Base-by-base conservation (phyloP, 2,888 invertebrate genomes). In the Melanostoma scalare region DNA sequence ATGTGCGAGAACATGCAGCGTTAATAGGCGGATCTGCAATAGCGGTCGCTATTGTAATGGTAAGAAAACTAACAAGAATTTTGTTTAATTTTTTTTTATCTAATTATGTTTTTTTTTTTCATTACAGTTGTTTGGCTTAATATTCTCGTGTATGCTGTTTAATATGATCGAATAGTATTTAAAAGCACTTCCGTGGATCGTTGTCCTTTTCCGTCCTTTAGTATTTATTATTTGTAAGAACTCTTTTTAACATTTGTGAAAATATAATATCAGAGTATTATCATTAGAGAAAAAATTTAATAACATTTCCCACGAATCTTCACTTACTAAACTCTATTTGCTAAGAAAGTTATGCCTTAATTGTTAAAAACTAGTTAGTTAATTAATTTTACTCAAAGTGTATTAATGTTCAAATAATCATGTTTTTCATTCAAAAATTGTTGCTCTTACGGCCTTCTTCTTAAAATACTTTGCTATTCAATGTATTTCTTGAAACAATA, bases 21-120 rank as follows among this genome's bases (percentile, higher is more conserved):
- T 93, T 96, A 80, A 94, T 97, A 79, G 97, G 97, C 31, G 95
- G 94, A 9, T 94, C 95, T 31, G 97, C 96, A 5, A 94, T 97
- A 76, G 94, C 95, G 33, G 95, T 97, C 40, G 96, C 97, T n/a
- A 93, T 95, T 85, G 92, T 97, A 42, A 96, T 97, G 96, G 97
- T 96, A 92, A 92, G 89, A 40, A 55, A n/a, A 48, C 31, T 20
- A 31, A 33, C 2, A 35, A 36, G 30, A 67, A 6, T 30, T 52
- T 31, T 73, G 30, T 52, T 33, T 35, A 10, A 61, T 42, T 31
- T 36, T 44, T 2, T 48, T 38, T 31, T 36, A 53, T 74, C 69
- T 58, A 73, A 63, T 63, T 67, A 68, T 76, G 53, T 86, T 86
- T 89, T 50, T 90, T 88, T 87, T 77, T 94, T 94, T 81, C 93